Percentiles rank a stretch among this genome's conserved stretches.
These are phyloP conservation scores for Macrosteles quadrilineatus DNA, from an alignment of 1,140 invertebrate species.

Conservation along the genomic window DNA sequence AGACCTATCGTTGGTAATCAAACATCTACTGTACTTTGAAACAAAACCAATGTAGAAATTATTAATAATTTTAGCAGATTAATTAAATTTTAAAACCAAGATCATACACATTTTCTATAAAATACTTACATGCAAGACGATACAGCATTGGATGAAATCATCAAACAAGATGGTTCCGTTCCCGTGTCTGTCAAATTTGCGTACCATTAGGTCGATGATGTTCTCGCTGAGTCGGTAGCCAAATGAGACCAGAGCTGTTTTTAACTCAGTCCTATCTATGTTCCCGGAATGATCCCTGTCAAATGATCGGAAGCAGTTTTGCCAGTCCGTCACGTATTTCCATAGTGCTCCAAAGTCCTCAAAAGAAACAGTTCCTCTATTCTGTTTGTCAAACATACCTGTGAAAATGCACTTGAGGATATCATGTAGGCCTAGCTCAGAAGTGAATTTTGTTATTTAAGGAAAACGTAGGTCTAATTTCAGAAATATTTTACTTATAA, in stretches of 20 bases:
- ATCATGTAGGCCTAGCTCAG: constrained; percentile 37
- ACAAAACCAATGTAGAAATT: too few species aligned
- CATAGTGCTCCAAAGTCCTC: constrained; percentile 93
- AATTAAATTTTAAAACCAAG: constrained; percentile 84
- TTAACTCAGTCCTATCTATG: constrained; percentile 89
- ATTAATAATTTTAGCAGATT: constrained; percentile 56
- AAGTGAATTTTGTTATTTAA: too few species aligned
- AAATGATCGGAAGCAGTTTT: constrained; percentile 92
- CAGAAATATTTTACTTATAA: too few species aligned
- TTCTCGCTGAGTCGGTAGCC: constrained; percentile 87
- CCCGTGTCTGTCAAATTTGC: constrained; percentile 92
- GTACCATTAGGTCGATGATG: constrained; percentile 79
- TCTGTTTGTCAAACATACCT: constrained; percentile 92
- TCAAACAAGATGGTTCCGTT: constrained; percentile 91
- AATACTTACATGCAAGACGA: constrained; percentile 86
- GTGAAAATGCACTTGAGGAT: constrained; percentile 47
- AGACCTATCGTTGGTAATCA: too few species aligned
- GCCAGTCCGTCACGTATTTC: constrained; percentile 99
- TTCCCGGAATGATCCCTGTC: constrained; percentile 93
- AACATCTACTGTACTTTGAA: too few species aligned
- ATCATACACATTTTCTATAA: constrained; percentile 69
- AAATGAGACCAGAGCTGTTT: constrained; percentile 86
- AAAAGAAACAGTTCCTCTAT: constrained; percentile 88
- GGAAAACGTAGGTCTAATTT: too few species aligned
- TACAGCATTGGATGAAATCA: constrained; percentile 97